Evolutionary conservation across 2,113 vertebrate genomes (phyloP).

Genomic region (Heptranchias perlo): DNA sequence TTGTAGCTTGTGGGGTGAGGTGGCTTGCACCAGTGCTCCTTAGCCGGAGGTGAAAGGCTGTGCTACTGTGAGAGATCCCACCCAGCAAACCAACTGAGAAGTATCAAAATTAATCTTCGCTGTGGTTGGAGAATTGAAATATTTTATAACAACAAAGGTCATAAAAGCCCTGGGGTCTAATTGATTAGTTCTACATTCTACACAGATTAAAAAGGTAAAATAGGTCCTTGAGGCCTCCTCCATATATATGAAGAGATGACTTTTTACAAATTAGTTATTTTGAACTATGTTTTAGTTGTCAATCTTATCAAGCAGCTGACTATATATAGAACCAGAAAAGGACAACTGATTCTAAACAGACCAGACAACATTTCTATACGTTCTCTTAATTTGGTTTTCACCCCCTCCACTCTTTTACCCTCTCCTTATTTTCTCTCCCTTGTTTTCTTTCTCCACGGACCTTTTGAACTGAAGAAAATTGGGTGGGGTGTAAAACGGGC

Average conservation of each 20-base stretch:
- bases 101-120: constrained; percentile 16
- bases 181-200: constrained; percentile 15
- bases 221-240: background rate
- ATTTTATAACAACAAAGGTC: constrained; percentile 21
- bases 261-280: background rate
- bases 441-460: background rate
- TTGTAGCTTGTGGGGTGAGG: background rate
- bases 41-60: background rate
- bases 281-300: background rate
- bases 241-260: background rate
- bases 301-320: background rate
- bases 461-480: background rate
- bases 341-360: background rate
- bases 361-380: background rate
- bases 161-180: constrained; percentile 22
- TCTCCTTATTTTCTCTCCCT: background rate
- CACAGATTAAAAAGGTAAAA: constrained; percentile 20
- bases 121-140: background rate
- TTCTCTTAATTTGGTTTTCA: background rate
- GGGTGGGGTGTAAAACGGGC: background rate
- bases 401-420: background rate
- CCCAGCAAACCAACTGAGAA: background rate
- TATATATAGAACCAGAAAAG: background rate
- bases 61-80: background rate
- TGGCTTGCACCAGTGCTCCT: background rate